phyloP scores from a whole-genome alignment of 2,888 invertebrate genomes.

The Caenorhabditis sp. region DNA sequence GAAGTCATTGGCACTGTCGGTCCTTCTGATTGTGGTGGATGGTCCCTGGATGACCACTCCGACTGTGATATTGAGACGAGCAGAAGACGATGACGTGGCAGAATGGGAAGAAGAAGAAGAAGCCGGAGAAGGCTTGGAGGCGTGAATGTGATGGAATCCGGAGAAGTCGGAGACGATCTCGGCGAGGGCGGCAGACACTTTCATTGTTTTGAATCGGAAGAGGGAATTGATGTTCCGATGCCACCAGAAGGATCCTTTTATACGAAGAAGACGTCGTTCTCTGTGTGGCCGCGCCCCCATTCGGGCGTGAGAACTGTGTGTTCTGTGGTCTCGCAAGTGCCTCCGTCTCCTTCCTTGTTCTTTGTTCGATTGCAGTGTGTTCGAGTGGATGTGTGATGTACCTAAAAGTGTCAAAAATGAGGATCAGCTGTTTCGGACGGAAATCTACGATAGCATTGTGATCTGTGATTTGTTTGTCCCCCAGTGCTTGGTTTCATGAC shows the following conservation, averaged over 20 bases:
- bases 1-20: conserved; percentile 23
- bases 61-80: conserved; percentile 31
- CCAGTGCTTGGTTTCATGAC: too few relatives aligned
- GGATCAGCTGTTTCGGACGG: too few relatives aligned
- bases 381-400: too few relatives aligned
- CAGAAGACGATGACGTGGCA: conserved; percentile 1
- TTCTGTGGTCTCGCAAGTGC: conserved; percentile 7
- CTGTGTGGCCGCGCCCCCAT: neutral
- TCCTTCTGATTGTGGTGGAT: conserved; percentile 2
- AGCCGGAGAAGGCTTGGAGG: conserved; percentile 1
- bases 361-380: neutral
- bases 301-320: neutral
- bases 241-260: neutral
- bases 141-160: conserved; percentile 37
- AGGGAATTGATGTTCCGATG: neutral
- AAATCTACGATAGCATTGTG: too few relatives aligned
- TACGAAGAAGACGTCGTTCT: neutral
- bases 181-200: conserved; percentile 24
- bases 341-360: too few relatives aligned
- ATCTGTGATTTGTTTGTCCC: too few relatives aligned
- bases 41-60: conserved; percentile 24
- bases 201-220: conserved; percentile 19
- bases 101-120: neutral
- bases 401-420: too few relatives aligned
- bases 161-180: conserved; percentile 46